A percentile compares a stretch with the other conserved stretches of the same genome.
Evolutionary conservation across 2,797 vertebrate species (phyloP).

Genomic region (Semotilus atromaculatus): DNA sequence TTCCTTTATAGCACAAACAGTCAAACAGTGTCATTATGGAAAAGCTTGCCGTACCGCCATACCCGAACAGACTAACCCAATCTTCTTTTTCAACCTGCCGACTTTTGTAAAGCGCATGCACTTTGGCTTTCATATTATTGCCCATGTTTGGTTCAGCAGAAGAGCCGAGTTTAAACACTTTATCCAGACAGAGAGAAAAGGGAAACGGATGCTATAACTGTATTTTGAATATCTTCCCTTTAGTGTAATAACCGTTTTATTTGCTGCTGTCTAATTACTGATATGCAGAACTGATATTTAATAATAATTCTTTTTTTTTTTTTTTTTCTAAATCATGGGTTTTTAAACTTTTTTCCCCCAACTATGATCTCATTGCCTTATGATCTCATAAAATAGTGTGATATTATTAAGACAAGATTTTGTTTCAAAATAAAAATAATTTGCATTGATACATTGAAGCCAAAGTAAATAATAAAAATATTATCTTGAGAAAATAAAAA

Average conservation of each 20-base stretch:
- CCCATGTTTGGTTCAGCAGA: neutral
- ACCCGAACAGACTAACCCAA: neutral
- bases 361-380: neutral
- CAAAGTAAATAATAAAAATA: neutral
- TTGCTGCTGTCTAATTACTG: neutral
- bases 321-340: neutral
- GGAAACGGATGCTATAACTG: neutral
- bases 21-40: slow-evolving; percentile 48
- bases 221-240: neutral
- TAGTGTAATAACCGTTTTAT: neutral
- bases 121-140: neutral
- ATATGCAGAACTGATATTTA: neutral
- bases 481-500: too few species aligned
- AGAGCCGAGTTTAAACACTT: neutral
- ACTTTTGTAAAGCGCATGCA: neutral
- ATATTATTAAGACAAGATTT: neutral
- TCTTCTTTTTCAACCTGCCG: neutral
- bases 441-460: neutral
- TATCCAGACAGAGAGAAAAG: neutral
- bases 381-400: neutral
- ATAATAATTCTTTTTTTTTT: too few species aligned
- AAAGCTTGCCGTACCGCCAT: slow-evolving; percentile 10
- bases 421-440: neutral
- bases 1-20: slow-evolving; percentile 48
- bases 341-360: neutral